phyloP scores from a whole-genome alignment of 2,113 vertebrate species.

The Oncorhynchus clarkii region DNA sequence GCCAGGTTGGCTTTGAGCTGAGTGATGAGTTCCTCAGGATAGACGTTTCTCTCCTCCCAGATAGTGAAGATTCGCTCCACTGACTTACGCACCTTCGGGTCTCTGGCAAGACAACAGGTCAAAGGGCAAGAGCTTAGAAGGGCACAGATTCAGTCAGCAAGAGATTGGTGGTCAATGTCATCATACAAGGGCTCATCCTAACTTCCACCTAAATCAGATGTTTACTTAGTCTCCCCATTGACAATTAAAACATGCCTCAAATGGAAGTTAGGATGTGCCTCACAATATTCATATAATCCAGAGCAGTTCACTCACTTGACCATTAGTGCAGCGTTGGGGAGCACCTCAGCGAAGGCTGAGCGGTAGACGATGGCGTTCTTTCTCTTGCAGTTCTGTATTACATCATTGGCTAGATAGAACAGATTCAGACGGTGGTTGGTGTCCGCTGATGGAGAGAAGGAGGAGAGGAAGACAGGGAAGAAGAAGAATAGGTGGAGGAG shows the following conservation, averaged over 20 bases:
- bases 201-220: too few relatives aligned
- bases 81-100: constrained; percentile 88
- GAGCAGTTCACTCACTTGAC: constrained; percentile 83
- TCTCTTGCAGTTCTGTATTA: constrained; percentile 98
- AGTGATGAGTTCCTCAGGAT: constrained; percentile 87
- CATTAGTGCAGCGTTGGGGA: constrained; percentile 86
- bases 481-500: too few relatives aligned
- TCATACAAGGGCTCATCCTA: too few relatives aligned
- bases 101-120: constrained; percentile 71
- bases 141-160: too few relatives aligned
- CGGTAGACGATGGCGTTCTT: constrained; percentile 94
- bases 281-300: not conserved
- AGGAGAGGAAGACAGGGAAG: not conserved
- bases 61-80: constrained; percentile 94
- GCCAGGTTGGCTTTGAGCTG: constrained; percentile 79
- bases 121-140: not conserved
- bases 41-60: constrained; percentile 96
- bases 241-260: too few relatives aligned
- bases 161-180: too few relatives aligned
- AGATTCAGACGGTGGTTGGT: constrained; percentile 93
- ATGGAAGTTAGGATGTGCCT: too few relatives aligned
- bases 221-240: too few relatives aligned
- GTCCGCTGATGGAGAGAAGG: constrained; percentile 75
- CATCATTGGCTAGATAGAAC: constrained; percentile 96
- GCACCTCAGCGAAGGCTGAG: constrained; percentile 87